Evolutionary conservation across 2,797 vertebrate genomes (phyloP).

Genomic region (Tolypeutes matacus): DNA sequence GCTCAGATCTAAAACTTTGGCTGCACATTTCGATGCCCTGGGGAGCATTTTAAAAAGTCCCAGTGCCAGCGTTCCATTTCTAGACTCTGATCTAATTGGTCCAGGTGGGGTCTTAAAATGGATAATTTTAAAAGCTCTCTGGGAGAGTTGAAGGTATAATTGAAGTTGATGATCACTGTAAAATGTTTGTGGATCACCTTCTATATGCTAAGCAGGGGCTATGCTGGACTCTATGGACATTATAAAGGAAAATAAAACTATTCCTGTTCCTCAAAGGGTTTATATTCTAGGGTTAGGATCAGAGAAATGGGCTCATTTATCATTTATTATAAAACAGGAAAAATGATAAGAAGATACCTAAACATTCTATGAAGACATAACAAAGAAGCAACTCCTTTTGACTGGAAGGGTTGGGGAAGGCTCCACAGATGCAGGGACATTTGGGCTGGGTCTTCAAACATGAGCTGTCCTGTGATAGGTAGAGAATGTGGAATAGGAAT

Average conservation of each 20-base stretch:
- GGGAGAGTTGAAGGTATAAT: neutral
- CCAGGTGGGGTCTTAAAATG: neutral
- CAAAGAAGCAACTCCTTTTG: neutral
- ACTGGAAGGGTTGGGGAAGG: neutral
- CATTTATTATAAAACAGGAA: neutral
- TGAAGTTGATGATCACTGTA: conserved; percentile 3
- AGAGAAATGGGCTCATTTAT: neutral
- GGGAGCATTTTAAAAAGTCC: neutral
- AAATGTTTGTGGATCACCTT: neutral
- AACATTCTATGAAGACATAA: neutral
- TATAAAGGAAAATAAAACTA: neutral
- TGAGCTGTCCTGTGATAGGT: neutral
- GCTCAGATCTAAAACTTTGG: neutral
- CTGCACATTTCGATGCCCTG: neutral
- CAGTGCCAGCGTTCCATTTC: neutral
- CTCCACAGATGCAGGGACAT: neutral
- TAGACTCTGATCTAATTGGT: neutral
- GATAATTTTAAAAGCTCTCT: neutral
- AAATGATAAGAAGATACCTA: neutral
- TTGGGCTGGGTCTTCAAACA: neutral
- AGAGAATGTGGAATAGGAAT: neutral
- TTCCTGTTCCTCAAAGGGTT: neutral
- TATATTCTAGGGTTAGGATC: neutral
- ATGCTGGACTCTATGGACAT: neutral
- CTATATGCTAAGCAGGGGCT: neutral